Percentiles rank a stretch among this genome's conserved stretches.
Conservation (phyloP, 1,140 invertebrate species). For the Pseudoatta argentina region DNA sequence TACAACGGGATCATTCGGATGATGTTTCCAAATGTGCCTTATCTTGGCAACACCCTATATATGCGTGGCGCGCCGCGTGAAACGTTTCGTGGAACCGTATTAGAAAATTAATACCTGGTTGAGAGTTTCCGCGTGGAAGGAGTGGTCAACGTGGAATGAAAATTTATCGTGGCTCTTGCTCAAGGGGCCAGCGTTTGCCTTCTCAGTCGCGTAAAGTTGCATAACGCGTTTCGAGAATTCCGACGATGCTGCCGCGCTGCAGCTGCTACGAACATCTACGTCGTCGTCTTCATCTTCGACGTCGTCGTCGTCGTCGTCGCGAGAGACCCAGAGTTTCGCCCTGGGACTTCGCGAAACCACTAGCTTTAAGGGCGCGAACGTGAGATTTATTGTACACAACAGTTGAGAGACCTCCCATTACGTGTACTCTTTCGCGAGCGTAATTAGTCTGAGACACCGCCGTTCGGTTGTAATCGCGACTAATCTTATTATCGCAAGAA, state of each 20-base stretch:
- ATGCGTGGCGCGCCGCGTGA: conserved; percentile 33
- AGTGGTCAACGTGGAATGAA: conserved; percentile 77
- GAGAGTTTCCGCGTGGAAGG: conserved; percentile 75
- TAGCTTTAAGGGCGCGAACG: conserved; percentile 17
- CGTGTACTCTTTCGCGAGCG: conserved; percentile 68
- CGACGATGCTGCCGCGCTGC: conserved; percentile 29
- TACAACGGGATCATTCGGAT: no score
- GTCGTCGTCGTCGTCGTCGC: background rate
- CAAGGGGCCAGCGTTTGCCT: conserved; percentile 38
- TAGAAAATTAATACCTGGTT: conserved; percentile 76
- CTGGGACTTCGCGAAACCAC: background rate
- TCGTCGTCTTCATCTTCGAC: conserved; percentile 1
- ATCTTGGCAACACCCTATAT: conserved; percentile 30
- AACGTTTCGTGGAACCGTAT: conserved; percentile 66
- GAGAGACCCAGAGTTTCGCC: background rate
- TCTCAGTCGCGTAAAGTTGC: conserved; percentile 60
- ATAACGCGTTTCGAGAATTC: conserved; percentile 70
- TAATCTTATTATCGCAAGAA: conserved; percentile 72
- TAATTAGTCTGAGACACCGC: conserved; percentile 74
- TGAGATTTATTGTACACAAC: conserved; percentile 73
- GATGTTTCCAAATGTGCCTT: background rate
- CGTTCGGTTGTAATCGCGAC: conserved; percentile 71
- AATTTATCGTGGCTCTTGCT: conserved; percentile 76
- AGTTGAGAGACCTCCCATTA: conserved; percentile 69
- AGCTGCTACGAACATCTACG: background rate